Evolutionary conservation across 2,888 invertebrate genomes (phyloP), one percentile per base, ranked within the genome.

Genomic region (Lordiphosa andalusiaca): DNA sequence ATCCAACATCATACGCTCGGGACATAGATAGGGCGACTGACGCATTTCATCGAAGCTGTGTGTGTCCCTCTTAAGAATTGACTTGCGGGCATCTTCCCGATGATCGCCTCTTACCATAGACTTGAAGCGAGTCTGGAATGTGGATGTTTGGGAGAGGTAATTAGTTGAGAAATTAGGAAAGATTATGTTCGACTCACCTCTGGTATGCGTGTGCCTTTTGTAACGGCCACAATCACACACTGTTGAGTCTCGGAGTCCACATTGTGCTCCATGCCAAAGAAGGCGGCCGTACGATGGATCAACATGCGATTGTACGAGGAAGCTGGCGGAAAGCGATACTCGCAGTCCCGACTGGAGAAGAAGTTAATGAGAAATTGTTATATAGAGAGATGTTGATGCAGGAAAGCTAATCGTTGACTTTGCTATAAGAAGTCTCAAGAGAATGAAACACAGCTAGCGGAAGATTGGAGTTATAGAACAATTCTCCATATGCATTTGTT

Each of bases 221-320:
- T 95, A 86, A 96, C 95, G 65, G 96, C 95, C 0, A 96, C 95
- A 52, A 97, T 93, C 52, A 96, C 95, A 52, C 95, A 94, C 77
- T 93, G 92, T 77, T 93, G 92, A 62, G 95, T 96, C 12, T 93
- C 92, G 65, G 94, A 93, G 90, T 98, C 98, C 19, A 98, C 94
- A 86, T 97, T 96, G 89, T 98, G 98, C 53, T 96, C 95, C 92
- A 98, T 93, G 54, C 97, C 97, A 90, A 98, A 98, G 86, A 95
- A 95, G 13, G 97, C 95, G 0, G 98, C 97, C 62, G 96, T 95
- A 33, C 98, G 93, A 89, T 98, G 98, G 1, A 98, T 96, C 77
- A 98, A 90, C 98, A 98, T 97, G 30, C 98, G 93, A 68, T 98
- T 97, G 91, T 98, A 98, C 52, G 98, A 97, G 61, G 97, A 95